Evolutionary conservation across 2,113 vertebrate species (phyloP), one percentile per base, ranked within the genome.

Genomic region (Brachionichthys hirsutus): DNA sequence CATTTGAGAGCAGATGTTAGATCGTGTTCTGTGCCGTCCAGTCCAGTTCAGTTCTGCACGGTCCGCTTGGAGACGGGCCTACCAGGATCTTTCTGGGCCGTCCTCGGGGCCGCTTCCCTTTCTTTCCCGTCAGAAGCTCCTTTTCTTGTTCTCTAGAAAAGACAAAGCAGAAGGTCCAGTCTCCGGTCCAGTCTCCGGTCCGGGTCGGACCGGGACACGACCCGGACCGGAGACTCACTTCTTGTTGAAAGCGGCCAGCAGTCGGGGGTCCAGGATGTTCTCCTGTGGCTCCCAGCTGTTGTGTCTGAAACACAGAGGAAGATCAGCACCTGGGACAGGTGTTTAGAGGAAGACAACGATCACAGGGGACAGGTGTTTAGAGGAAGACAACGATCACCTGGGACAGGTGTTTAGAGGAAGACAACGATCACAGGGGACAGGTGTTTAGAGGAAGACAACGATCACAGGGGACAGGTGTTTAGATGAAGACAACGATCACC

Each of bases 271-370:
- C 57, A 99, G 92, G 87, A 99, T 97, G 86, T 99, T 99, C 78
- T 98, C 96, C 68, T 99, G 95, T 0, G 97, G 97, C 81, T 98
- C 97, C 97, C 97, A 99, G 88, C 97, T 99, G 93, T 98, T 99
- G 89, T 99, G 97, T 88, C 97, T 99, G 89, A 61, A 87, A 83
- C 10, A 9, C 59, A 73, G n/a, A n/a, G n/a, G n/a, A n/a, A n/a
- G n/a, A n/a, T n/a, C n/a, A n/a, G n/a, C n/a, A n/a, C n/a, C 6
- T 30, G 24, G 4, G 8, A 30, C 24, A 3, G 24, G 24, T 2
- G 4, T 4, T 30, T 30, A 30, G 24, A n/a, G n/a, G n/a, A n/a
- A n/a, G n/a, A n/a, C n/a, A n/a, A n/a, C n/a, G n/a, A n/a, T n/a
- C n/a, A n/a, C n/a, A n/a, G n/a, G n/a, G n/a, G n/a, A n/a, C n/a